A percentile compares a stretch with the other conserved stretches of the same genome.
phyloP scores from a whole-genome alignment of 2,113 vertebrate species.

The Otis tarda region DNA sequence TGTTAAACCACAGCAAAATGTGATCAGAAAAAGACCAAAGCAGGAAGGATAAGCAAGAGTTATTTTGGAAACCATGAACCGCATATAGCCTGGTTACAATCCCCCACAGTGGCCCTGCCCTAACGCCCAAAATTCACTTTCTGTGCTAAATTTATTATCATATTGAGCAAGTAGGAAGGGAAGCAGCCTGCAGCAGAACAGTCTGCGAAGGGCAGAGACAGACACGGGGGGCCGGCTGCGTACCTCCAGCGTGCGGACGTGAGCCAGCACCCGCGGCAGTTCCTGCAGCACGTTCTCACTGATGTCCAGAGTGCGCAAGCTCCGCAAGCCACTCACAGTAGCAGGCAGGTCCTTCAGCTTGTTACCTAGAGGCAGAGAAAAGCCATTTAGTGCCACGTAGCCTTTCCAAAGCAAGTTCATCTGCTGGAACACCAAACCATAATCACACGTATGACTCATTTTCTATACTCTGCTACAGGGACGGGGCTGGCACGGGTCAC shows the following conservation, averaged over 20 bases:
- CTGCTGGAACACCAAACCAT: not conserved
- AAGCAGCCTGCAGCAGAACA: not conserved
- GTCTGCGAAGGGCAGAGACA: not conserved
- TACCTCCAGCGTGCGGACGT: constrained; percentile 86
- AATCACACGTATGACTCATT: accelerated
- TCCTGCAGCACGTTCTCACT: constrained; percentile 82
- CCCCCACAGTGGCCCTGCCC: not conserved
- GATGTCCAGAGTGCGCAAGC: constrained; percentile 84
- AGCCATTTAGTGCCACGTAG: accelerated
- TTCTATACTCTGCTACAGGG: not conserved
- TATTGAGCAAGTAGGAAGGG: not conserved
- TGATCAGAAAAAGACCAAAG: not conserved
- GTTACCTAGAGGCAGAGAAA: constrained; percentile 77
- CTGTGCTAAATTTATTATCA: accelerated
- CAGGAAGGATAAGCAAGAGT: not conserved
- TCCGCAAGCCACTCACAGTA: constrained; percentile 75
- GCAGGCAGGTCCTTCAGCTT: constrained; percentile 80
- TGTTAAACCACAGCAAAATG: not conserved
- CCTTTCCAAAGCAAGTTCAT: not conserved
- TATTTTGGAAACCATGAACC: not conserved
- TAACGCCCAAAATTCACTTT: not conserved
- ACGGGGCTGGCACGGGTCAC: accelerated
- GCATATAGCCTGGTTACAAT: not conserved
- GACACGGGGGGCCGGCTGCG: not conserved
- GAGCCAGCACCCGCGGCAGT: constrained; percentile 81